Evolutionary conservation across 2,113 vertebrate species (phyloP), one percentile per base, ranked within the genome.

Genomic region (Chaetura pelagica): DNA sequence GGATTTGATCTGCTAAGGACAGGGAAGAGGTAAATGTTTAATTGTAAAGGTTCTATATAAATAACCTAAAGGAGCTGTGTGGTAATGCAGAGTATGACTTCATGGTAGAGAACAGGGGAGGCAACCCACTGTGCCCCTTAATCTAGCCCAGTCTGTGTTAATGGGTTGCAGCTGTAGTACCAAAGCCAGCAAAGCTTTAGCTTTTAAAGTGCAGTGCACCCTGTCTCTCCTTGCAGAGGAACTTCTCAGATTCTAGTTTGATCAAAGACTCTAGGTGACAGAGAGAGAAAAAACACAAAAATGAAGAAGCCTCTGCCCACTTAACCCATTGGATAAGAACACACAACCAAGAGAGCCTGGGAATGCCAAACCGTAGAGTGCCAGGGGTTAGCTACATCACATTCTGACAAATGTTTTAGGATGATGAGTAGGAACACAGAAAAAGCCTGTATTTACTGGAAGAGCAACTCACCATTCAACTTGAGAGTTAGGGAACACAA

Each of bases 1-100:
- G 98, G 97, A 63, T 98, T 99, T 95, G 98, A 99, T 76, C 98
- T 99, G 79, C 98, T 99, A 98, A 98, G 98, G 69, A 59, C 72
- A 24, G 96, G 97, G 67, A 95, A 98, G 72, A 94, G 97, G 96
- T 96, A 95, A 97, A 48, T 17, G 20, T 57, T 93, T 75, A 11
- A 22, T 15, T 79, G 32, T 75, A 68, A 40, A 74, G 11, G 7
- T 58, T 79, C 32, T 75, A 4, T 44, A 64, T 35, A 59, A 77
- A 75, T 52, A 81, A 69, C 16, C 42, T 24, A 32, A 62, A 84
- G 48, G 55, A 81, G 32, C 34, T 71, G 32, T 35, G 62, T 2
- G 2, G 63, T 27, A 86, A 90, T 23, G 10, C 32, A 64, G n/a
- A 83, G 17, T 12, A 48, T 57, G 81, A 71, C 24, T 73, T 82